Evolutionary conservation across 1,140 invertebrate genomes (phyloP).

Genomic region (Drosophila ercepeae): DNA sequence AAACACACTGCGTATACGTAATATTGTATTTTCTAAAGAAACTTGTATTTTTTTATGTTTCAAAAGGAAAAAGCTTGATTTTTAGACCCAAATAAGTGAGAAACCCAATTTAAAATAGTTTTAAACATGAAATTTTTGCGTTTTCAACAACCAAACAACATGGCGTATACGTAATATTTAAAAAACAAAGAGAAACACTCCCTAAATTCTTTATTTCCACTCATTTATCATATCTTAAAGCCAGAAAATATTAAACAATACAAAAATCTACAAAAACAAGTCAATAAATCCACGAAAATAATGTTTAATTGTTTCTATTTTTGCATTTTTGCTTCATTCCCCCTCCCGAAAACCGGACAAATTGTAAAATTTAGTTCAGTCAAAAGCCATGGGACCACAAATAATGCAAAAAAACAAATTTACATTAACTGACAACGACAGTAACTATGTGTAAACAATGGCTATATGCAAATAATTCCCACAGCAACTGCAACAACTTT

Average conservation of each 20-base stretch:
- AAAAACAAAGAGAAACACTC: too few species aligned
- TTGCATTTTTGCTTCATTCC: background rate
- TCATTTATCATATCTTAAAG: background rate
- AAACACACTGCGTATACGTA: constrained; percentile 32
- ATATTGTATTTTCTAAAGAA: background rate
- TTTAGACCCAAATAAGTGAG: too few species aligned
- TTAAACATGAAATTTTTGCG: too few species aligned
- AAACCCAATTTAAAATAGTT: too few species aligned
- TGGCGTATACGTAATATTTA: too few species aligned
- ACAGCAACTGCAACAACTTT: constrained; percentile 33
- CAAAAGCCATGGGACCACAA: constrained; percentile 24
- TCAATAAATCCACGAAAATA: background rate
- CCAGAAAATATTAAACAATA: background rate
- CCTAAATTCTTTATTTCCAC: too few species aligned
- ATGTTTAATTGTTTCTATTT: background rate
- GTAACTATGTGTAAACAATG: constrained; percentile 45
- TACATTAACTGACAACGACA: constrained; percentile 48
- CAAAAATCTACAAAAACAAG: background rate
- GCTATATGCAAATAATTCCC: constrained; percentile 32
- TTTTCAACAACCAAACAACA: too few species aligned
- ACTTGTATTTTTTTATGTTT: too few species aligned
- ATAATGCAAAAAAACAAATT: constrained; percentile 37
- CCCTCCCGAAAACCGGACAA: background rate
- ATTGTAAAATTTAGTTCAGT: background rate
- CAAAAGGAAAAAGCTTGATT: too few species aligned